These are phyloP conservation scores for Drosophila tanythrix DNA, from an alignment of 2,888 invertebrate species.

Conservation along the genomic window DNA sequence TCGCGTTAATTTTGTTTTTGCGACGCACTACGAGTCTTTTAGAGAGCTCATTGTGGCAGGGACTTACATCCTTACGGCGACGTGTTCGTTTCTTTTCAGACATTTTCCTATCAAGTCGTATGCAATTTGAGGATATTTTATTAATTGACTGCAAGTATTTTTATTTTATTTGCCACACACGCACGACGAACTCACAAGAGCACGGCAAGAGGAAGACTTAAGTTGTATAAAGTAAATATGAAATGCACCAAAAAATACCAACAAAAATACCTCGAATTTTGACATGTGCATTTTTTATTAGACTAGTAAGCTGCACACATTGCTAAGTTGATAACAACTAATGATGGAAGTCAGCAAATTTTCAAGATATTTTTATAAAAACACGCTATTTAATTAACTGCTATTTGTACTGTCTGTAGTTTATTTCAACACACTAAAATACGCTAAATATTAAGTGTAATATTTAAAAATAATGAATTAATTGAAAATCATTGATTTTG, in stretches of 20 bases:
- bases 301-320: neutral
- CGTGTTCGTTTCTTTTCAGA: conserved; percentile 84
- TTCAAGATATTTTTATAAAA: neutral
- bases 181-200: conserved; percentile 46
- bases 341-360: neutral
- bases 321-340: neutral
- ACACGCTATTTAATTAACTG: neutral
- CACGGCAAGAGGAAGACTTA: conserved; percentile 43
- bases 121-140: conserved; percentile 24
- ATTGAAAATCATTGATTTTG: no score
- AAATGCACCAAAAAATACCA: conserved; percentile 45
- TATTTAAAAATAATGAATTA: no score
- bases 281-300: neutral
- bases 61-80: conserved; percentile 85
- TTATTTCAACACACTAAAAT: neutral
- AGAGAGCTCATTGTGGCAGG: neutral
- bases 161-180: conserved; percentile 66
- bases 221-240: conserved; percentile 23
- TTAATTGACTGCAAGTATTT: conserved; percentile 46
- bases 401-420: neutral
- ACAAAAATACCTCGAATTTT: conserved; percentile 18
- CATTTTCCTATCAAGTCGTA: conserved; percentile 69
- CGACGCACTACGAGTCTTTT: conserved; percentile 12
- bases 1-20: conserved; percentile 37
- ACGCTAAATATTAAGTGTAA: neutral